Base-by-base conservation (phyloP, 2,113 vertebrate species). In the Tyrannus savana region DNA sequence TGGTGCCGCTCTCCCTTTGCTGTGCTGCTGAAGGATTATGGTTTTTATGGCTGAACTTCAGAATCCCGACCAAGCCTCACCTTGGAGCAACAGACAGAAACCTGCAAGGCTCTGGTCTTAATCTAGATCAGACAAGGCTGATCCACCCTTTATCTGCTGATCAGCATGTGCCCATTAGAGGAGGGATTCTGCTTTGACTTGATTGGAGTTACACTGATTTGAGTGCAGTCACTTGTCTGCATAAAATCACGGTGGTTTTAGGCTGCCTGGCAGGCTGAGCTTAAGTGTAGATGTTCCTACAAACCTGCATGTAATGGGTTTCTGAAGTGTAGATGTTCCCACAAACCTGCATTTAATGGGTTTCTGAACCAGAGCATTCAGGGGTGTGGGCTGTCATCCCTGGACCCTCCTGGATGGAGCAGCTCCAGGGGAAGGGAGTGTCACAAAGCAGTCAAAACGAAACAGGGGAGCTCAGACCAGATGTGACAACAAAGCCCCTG, bases 231-330 rank as follows among this genome's bases (percentile, higher is more conserved):
- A 72, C 10, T 2, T 3, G 19, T 5, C 53, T 25, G 19, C 24
- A 62, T 6, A 15, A 78, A 59, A 62, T 2, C 35, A 3, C 0
- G 11, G 0, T 0, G 9, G n/a, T 55, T 55, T 89, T 11, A 37
- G 75, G 44, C 75, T 77, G 63, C 31, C 68, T 37, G 53, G 30
- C 6, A 63, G 49, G 14, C 71, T 37, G 41, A 9, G 50, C 17
- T 52, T 41, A 55, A 22, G 50, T 1, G 10, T 0, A 35, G 55
- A 6, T n/a, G 55, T 37, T n/a, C 24, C 25, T 21, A 44, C 52
- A 83, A 67, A 42, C 8, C n/a, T 37, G 58, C 10, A 25, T 8
- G n/a, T 6, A 1, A 3, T 0, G 37, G 22, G 23, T 21, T 53
- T 59, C 41, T 25, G 46, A 53, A 21, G 50, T 1, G 12, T 1